Evolutionary conservation across 1,140 invertebrate species (phyloP).

Genomic region (Solenopsis invicta): DNA sequence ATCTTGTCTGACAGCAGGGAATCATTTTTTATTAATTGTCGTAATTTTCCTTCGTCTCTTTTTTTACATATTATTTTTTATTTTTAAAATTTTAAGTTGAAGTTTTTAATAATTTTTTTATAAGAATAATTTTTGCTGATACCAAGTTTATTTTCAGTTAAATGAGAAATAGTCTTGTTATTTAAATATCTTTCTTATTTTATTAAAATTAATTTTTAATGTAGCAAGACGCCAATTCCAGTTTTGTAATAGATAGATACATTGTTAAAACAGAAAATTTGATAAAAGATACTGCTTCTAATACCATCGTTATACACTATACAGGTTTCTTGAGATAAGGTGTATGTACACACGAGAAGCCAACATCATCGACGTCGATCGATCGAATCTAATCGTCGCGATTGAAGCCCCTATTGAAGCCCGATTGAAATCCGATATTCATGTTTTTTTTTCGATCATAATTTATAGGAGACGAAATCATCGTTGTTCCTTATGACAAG

Average conservation of each 20-base stretch:
- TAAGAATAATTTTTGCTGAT: background rate
- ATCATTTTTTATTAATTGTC: background rate
- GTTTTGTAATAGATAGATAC: background rate
- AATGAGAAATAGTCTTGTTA: background rate
- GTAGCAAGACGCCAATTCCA: background rate
- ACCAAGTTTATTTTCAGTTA: background rate
- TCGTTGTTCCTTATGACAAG: constrained; percentile 1
- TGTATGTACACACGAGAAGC: constrained; percentile 36
- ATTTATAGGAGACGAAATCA: constrained; percentile 56
- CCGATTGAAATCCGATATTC: constrained; percentile 69
- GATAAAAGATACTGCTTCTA: background rate
- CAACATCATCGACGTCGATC: constrained; percentile 34
- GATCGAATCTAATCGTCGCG: constrained; percentile 42
- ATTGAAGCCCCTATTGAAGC: constrained; percentile 56
- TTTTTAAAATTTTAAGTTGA: background rate
- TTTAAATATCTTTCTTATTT: background rate
- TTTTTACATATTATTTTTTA: background rate
- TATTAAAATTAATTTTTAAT: background rate
- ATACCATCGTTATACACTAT: constrained; percentile 16
- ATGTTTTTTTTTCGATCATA: constrained; percentile 50
- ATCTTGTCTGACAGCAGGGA: background rate
- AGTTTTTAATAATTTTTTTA: background rate
- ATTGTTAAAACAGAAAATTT: constrained; percentile 4
- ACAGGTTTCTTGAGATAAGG: constrained; percentile 18
- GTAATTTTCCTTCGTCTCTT: background rate